Evolutionary conservation across 2,797 vertebrate genomes (phyloP).

Genomic region (Sebastes flavidus): DNA sequence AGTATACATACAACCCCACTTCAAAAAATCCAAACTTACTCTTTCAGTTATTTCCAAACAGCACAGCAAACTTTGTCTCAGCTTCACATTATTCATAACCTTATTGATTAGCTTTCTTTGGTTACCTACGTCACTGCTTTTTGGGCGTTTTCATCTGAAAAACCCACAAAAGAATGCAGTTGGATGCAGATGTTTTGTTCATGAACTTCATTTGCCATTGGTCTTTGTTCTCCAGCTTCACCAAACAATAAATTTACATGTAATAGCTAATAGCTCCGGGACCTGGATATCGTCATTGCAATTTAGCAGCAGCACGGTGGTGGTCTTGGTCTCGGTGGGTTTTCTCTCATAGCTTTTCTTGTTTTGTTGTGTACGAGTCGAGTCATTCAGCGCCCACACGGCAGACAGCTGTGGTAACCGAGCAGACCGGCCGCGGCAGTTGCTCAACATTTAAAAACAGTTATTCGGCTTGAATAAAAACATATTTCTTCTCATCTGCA

Average conservation of each 20-base stretch:
- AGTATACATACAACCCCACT: too few relatives aligned
- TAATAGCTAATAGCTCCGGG: neutral
- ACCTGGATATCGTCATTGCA: neutral
- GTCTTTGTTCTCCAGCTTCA: slow-evolving; percentile 1
- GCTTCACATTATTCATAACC: too few relatives aligned
- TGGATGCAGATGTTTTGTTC: slow-evolving; percentile 6
- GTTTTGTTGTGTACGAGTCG: neutral
- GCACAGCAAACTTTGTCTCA: neutral
- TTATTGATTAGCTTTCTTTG: neutral
- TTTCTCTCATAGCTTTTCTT: slow-evolving; percentile 31
- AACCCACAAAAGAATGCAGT: neutral
- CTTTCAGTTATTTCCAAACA: neutral
- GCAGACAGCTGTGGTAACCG: slow-evolving; percentile 35
- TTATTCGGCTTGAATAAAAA: slow-evolving; percentile 17
- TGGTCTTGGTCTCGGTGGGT: slow-evolving; percentile 46
- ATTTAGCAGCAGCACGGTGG: slow-evolving; percentile 18
- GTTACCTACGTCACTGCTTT: neutral
- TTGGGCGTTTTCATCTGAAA: neutral
- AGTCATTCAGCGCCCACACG: slow-evolving; percentile 35
- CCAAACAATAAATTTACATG: slow-evolving; percentile 18
- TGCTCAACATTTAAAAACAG: slow-evolving; percentile 22
- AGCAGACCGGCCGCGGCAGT: slow-evolving; percentile 7
- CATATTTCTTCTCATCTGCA: neutral
- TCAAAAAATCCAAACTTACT: neutral
- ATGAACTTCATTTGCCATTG: neutral